Evolutionary conservation across 2,797 vertebrate species (phyloP), one percentile per base, ranked within the genome.

Genomic region (Myotis planiceps): DNA sequence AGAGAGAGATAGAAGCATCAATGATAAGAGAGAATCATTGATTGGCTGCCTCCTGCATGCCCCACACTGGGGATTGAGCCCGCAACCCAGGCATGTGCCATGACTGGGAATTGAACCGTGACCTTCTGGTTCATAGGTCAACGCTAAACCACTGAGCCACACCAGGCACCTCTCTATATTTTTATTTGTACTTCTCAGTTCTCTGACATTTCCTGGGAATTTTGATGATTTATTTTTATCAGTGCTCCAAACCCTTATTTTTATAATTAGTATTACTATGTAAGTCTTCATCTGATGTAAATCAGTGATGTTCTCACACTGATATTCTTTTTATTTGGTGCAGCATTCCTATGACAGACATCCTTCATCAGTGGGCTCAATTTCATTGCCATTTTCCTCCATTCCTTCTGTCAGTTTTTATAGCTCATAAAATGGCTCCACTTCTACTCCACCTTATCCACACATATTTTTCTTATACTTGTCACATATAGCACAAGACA

Each of bases 231-330:
- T 88, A 74, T 72, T 88, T 37, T 92, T 92, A 58, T 80, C n/a
- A 72, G 19, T 88, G 42, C 51, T 79, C 42, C 37, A 37, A 87
- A 39, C 42, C 29, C 58, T 85, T 71, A 39, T 81, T 92, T 53
- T 89, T 66, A 47, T 95, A 65, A 95, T 87, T 93, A 95, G 53
- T 72, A 51, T 76, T n/a, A 78, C 83, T 86, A 58, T 69, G 76
- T 84, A 92, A 90, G n/a, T 39, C 65, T 47, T 83, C 76, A 37
- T 34, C 1, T 68, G 92, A 45, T 16, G 12, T 89, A 42, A 74
- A 16, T 87, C 53, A 83, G 63, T 75, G 47, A 66, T 86, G 47
- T 79, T 95, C 53, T 96, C 68, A 82, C 18, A 47, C 75, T 63
- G 39, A 42, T 45, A 60, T 79, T 34, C 3, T 87, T 92, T 96